Base-by-base conservation (phyloP, 2,113 vertebrate genomes). In the human region DNA sequence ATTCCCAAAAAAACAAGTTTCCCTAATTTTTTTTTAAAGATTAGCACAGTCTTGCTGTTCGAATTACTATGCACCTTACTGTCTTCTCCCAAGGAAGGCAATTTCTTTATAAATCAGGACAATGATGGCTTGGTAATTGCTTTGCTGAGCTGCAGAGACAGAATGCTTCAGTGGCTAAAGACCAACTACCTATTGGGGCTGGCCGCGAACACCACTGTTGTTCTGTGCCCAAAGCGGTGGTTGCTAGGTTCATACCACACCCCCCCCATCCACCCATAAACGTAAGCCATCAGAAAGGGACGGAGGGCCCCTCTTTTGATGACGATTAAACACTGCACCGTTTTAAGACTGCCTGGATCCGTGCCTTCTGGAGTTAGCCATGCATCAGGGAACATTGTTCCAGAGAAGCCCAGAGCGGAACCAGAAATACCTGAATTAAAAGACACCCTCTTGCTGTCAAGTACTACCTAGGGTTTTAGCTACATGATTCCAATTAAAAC, bases 401-500 rank as follows among this genome's bases (percentile, higher is more conserved):
- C 30, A 16, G 43, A 84, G 85, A 76, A 73, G 82, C 85, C 91
- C 35, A 23, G 88, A 75, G 83, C 7, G 0, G 61, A 93, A 38
- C n/a, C 90, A 61, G 84, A 79, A 43, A 85, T 38, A 86, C 84
- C 90, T 72, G 92, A 40, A 84, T 95, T 92, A 90, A 90, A 93
- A 96, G 93, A 85, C 30, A 81, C 66, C 94, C 57, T 81, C 32
- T 50, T 0, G 4, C 70, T 93, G 89, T 70, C 82, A 96, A 97
- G 94, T 25, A 45, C 91, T 92, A 93, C 96, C 97, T 52, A 59
- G 96, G 84, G 92, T 81, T 96, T 97, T 89, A 97, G 90, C 93
- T 73, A 95, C 73, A 96, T 7, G 90, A 93, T 96, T 95, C 96
- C 97, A 97, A 89, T 55, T 97, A 96, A 98, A 87, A 93, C 27